Evolutionary conservation across 2,888 invertebrate species (phyloP).

Genomic region (Micoletzkya japonica): DNA sequence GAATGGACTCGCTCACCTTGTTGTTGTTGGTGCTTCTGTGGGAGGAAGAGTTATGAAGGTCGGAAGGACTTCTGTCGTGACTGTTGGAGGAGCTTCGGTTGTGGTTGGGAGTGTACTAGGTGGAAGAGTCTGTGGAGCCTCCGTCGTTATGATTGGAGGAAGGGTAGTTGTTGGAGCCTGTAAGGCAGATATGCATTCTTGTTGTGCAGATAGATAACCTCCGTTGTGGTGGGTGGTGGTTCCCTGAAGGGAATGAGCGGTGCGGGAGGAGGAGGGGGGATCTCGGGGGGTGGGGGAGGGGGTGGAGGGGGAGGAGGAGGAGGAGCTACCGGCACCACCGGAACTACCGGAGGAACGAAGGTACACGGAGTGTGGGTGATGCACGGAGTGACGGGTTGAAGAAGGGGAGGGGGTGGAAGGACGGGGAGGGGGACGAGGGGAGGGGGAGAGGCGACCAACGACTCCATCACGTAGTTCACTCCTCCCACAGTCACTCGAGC

Average conservation of each 20-base stretch:
- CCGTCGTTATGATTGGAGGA: constrained; percentile 4
- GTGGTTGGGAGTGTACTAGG: constrained; percentile 29
- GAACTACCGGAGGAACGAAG: no score
- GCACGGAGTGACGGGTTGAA: neutral
- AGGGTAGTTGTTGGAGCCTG: constrained; percentile 29
- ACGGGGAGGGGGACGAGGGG: neutral
- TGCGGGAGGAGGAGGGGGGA: constrained; percentile 23
- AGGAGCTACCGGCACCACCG: no score
- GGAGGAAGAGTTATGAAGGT: constrained; percentile 18
- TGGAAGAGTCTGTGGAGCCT: neutral
- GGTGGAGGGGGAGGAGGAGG: neutral
- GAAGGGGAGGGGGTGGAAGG: constrained; percentile 1
- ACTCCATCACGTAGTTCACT: constrained; percentile 27
- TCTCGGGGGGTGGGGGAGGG: constrained; percentile 5
- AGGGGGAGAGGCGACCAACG: constrained; percentile 7
- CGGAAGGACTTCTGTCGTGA: neutral
- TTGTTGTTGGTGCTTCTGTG: neutral
- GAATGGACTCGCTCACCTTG: neutral
- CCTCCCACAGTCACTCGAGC: constrained; percentile 5
- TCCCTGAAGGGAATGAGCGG: constrained; percentile 12
- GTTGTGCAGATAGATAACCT: constrained; percentile 20
- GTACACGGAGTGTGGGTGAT: neutral
- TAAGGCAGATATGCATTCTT: neutral
- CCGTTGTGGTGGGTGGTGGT: constrained; percentile 33
- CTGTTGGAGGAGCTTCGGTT: constrained; percentile 14